Evolutionary conservation across 1,140 invertebrate genomes (phyloP).

Genomic region (Neomicropteryx cornuta): DNA sequence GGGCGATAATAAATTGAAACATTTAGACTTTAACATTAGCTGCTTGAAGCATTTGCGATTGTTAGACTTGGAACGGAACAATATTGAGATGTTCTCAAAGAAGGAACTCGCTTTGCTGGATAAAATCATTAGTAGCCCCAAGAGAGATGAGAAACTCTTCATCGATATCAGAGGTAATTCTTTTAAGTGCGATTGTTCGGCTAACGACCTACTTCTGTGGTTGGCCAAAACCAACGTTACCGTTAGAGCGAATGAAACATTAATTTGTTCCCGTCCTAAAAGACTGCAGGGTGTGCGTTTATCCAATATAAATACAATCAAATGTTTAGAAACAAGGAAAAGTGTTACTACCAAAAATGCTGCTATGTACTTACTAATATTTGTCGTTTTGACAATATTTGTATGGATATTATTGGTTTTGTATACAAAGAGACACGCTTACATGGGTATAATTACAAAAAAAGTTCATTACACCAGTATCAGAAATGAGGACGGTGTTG

Average conservation of each 20-base stretch:
- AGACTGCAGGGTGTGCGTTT: slow-evolving; percentile 20
- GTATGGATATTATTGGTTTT: slow-evolving; percentile 41
- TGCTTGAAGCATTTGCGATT: slow-evolving; percentile 57
- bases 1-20: slow-evolving; percentile 50
- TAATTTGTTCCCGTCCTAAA: slow-evolving; percentile 37
- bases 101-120: slow-evolving; percentile 50
- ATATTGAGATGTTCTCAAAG: slow-evolving; percentile 46
- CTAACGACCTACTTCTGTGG: slow-evolving; percentile 53
- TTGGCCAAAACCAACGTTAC: slow-evolving; percentile 47
- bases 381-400: slow-evolving; percentile 44
- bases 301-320: slow-evolving; percentile 21
- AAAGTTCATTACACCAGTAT: slow-evolving; percentile 67
- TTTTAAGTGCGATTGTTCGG: slow-evolving; percentile 52
- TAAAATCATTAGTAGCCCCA: slow-evolving; percentile 30
- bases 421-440: slow-evolving; percentile 21
- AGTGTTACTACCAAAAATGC: slow-evolving; percentile 23
- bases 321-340: slow-evolving; percentile 17
- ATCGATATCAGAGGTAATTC: slow-evolving; percentile 59
- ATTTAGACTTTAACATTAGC: slow-evolving; percentile 54
- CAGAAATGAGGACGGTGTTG: slow-evolving; percentile 35
- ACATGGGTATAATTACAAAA: slow-evolving; percentile 51
- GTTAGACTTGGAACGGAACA: slow-evolving; percentile 60
- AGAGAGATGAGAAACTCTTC: slow-evolving; percentile 42
- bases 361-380: slow-evolving; percentile 42
- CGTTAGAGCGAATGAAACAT: slow-evolving; percentile 43